Evolutionary conservation across 2,797 vertebrate genomes (phyloP).

Genomic region (Protonibea diacanthus): DNA sequence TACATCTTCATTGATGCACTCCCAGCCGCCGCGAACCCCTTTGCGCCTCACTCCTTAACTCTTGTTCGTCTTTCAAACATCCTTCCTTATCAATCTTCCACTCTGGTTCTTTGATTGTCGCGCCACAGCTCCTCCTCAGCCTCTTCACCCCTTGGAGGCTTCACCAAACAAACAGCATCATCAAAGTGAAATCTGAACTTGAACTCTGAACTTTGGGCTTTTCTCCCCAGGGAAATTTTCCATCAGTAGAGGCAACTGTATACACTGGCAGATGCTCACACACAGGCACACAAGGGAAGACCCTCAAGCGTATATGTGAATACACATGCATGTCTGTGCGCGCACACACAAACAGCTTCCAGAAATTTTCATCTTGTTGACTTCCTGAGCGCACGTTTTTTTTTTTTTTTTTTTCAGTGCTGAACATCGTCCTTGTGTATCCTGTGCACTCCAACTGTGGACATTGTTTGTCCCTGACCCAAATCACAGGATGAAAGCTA

Average conservation of each 20-base stretch:
- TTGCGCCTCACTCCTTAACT: constrained; percentile 59
- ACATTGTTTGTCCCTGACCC: constrained; percentile 72
- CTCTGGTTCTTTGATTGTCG: constrained; percentile 64
- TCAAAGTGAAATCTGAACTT: constrained; percentile 82
- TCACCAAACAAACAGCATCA: constrained; percentile 77
- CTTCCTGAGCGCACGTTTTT: constrained; percentile 50
- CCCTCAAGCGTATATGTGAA: constrained; percentile 44
- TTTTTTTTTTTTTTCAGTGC: constrained; percentile 1
- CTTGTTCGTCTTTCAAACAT: constrained; percentile 69
- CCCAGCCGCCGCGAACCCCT: constrained; percentile 38
- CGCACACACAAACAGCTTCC: constrained; percentile 21
- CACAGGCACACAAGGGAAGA: constrained; percentile 44
- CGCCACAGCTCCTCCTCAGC: constrained; percentile 43
- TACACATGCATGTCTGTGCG: constrained; percentile 23
- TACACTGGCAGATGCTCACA: constrained; percentile 72
- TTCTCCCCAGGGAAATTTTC: constrained; percentile 67
- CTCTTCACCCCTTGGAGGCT: constrained; percentile 53
- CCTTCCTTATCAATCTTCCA: constrained; percentile 69
- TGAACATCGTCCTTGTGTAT: constrained; percentile 51
- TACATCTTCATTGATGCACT: constrained; percentile 61
- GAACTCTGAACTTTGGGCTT: constrained; percentile 73
- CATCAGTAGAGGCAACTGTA: constrained; percentile 72
- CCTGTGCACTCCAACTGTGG: constrained; percentile 49
- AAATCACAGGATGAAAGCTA: constrained; percentile 74
- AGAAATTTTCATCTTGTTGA: constrained; percentile 43